Base-by-base conservation (phyloP, 2,113 vertebrate species). In the Sorex fumeus region DNA sequence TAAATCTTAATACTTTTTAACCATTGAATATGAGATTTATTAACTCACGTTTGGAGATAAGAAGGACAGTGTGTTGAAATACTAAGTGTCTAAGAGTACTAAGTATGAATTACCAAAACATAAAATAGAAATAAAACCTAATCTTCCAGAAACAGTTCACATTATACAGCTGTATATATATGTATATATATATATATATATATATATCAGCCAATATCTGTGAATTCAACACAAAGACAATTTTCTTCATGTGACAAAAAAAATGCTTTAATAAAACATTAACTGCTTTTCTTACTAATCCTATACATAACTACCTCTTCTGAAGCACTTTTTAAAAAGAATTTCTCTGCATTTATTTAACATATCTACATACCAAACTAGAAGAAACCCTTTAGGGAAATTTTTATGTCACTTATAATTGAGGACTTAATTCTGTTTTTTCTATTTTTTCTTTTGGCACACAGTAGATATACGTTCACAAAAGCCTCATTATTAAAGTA, bases 81-180 rank as follows among this genome's bases (percentile, higher is more conserved):
- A 79, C 62, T 79, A 93, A 88, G 27, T 74, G 45, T 53, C 30
- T 32, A 70, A 84, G 50, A 79, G 50, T 47, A 85, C n/a, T 80
- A 79, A 72, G 57, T 88, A 57, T n/a, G 66, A 92, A 76, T 87
- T 83, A 88, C n/a, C 72, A 47, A 86, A 92, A 90, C 72, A 86
- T n/a, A 69, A 57, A 91, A 82, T 74, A 62, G 43, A 76, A 90
- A 67, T 80, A 50, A 79, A 83, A 77, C 78, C 28, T 66, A 53
- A 57, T 78, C 78, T 87, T 87, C 47, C 43, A 77, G 28, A 23
- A n/a, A 86, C 34, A 90, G 66, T 62, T 86, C 16, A 45, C 66
- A 72, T 43, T 43, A 47, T 69, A 45, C 2, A 23, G 53, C n/a
- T 90, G 53, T 66, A 53, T 3, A 77, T 9, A 83, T 18, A 2